These are phyloP conservation scores for Pristionchus japonicus DNA, from an alignment of 2,888 invertebrate species.

Conservation along the genomic window DNA sequence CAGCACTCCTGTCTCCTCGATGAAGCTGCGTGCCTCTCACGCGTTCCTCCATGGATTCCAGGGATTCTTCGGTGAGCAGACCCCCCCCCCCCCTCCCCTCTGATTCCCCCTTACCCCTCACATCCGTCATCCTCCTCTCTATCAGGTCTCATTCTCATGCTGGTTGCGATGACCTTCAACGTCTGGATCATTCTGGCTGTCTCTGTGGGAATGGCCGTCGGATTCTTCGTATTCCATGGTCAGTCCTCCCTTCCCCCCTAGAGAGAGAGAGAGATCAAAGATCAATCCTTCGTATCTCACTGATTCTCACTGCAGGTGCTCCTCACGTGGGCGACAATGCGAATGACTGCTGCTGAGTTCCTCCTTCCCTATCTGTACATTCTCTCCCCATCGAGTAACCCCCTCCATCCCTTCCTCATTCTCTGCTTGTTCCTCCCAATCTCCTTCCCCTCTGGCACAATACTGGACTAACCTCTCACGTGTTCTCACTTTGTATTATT, in stretches of 20 bases:
- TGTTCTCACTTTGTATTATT: not conserved
- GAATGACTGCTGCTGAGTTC: slow-evolving; percentile 15
- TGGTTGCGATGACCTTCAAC: slow-evolving; percentile 41
- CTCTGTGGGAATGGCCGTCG: not conserved
- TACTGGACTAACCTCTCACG: slow-evolving; percentile 22
- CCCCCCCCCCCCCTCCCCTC: not conserved
- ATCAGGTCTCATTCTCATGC: slow-evolving; percentile 34
- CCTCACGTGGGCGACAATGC: slow-evolving; percentile 7
- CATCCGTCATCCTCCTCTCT: not conserved
- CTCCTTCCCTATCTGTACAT: not conserved
- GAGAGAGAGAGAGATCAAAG: too few relatives aligned
- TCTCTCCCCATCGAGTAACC: not conserved
- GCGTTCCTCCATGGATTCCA: slow-evolving; percentile 17
- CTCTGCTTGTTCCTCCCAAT: too few relatives aligned
- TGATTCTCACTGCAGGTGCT: slow-evolving; percentile 15
- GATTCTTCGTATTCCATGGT: slow-evolving; percentile 39
- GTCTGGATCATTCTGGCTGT: slow-evolving; percentile 30
- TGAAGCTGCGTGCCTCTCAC: not conserved
- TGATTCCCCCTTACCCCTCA: not conserved
- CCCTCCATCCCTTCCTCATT: not conserved
- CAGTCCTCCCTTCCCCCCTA: not conserved
- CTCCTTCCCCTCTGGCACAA: not conserved
- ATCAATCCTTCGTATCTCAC: too few relatives aligned
- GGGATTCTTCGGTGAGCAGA: not conserved
- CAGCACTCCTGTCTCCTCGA: slow-evolving; percentile 32